Evolutionary conservation across 2,888 invertebrate genomes (phyloP), one percentile per base, ranked within the genome.

Genomic region (Ophion obscuratus): DNA sequence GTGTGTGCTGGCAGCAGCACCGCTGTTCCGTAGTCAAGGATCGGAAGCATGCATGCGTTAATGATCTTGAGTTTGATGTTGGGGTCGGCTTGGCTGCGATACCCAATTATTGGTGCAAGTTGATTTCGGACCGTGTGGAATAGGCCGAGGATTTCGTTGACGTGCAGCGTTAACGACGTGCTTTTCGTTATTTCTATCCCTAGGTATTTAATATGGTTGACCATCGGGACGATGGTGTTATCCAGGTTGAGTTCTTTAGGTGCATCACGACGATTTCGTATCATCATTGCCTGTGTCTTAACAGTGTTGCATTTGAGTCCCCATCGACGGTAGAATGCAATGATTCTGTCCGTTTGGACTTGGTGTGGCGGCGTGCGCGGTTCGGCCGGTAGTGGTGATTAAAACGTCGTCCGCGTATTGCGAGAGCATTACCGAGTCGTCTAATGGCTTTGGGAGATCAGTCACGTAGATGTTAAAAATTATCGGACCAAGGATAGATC

Each of bases 11-110:
- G 82, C n/a, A 82, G 77, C 31, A 77, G 53, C 27, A 36, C 24
- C 64, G 70, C n/a, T 14, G 68, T 76, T 44, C 75, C 82, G 68
- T 76, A 82, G 20, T 82, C 76, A 14, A 82, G 76, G 62, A 75
- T 75, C 44, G 68, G 44, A 24, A 75, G 75, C n/a, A 82, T 66
- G 75, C 82, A 82, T 20, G 82, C 82, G 10, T 59, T 75, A 40
- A 82, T 74, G 67, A 82, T 36, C 75, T 11, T 68, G 1, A 68
- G 10, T 68, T 68, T 24, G 24, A 68, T 47, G 24, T 11, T 47
- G 40, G 67, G n/a, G 67, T 67, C 44, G 20, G 47, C 44, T 68
- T 68, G 68, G 44, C 68, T 68, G 24, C 24, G 68, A 24, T 68
- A 68, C 68, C 68, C 70, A 53, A 70, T 70, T 70, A 70, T 70